Evolutionary conservation across 2,113 vertebrate genomes (phyloP), one percentile per base, ranked within the genome.

Genomic region (Bettongia penicillata): DNA sequence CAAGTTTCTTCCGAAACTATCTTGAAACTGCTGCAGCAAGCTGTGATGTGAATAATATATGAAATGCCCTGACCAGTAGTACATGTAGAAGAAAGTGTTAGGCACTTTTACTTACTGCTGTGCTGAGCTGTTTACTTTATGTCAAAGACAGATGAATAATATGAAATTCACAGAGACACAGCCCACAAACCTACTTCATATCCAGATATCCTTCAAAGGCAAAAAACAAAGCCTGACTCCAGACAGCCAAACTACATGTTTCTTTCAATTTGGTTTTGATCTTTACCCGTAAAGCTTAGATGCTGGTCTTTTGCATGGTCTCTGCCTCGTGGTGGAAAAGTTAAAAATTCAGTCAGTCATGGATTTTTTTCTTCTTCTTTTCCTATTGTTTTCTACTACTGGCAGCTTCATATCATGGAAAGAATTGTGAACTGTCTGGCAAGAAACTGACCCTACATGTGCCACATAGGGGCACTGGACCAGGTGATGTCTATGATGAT

Each of bases 11-110:
- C 12, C 89, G 93, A 95, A 53, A 90, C 51, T 89, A 94, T 96
- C 92, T 57, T 91, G 95, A 93, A 97, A 97, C 77, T 53, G 2
- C 97, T 43, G 55, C 84, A 95, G 96, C 95, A 94, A 43, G 90
- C 94, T 97, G 94, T 96, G 97, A 96, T 91, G 94, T 97, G 97
- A 98, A 96, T 96, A 97, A 96, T 84, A 92, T 90, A 95, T 95
- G 52, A 96, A 92, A 89, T 1, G 48, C 92, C 96, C 95, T 96
- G 90, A 51, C 96, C 26, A 50, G 93, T 0, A 22, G 0, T 9
- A 19, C 9, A 25, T 57, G n/a, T 93, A 48, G 94, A 92, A 8
- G 8, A 31, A 16, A 50, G 84, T 0, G 0, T 57, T 57, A 23
- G 96, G 94, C 77, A 10, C 47, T 53, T 97, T 96, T 96, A 24